Evolutionary conservation across 1,140 invertebrate species (phyloP).

Genomic region (Halesus radiatus): DNA sequence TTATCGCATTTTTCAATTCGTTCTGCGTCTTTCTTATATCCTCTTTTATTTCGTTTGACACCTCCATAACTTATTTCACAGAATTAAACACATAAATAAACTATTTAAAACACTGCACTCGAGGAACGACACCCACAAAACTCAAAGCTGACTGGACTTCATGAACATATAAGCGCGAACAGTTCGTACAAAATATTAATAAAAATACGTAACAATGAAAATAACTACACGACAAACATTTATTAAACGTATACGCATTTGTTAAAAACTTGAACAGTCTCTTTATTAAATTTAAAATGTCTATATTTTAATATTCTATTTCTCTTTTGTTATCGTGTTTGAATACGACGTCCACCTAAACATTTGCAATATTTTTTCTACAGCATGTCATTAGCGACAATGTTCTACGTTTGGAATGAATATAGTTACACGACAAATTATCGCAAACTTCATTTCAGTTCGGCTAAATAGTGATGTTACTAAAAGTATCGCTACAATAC

Average conservation of each 20-base stretch:
- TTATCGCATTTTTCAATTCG: slow-evolving; percentile 77
- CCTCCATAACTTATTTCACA: slow-evolving; percentile 69
- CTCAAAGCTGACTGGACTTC: slow-evolving; percentile 2
- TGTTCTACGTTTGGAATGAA: slow-evolving; percentile 38
- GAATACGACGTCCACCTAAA: slow-evolving; percentile 35
- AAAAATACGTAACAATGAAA: slow-evolving; percentile 52
- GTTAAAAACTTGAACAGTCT: slow-evolving; percentile 8
- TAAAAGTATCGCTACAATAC: too few species aligned
- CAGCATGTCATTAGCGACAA: slow-evolving; percentile 36
- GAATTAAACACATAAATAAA: slow-evolving; percentile 30
- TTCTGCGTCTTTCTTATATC: slow-evolving; percentile 75
- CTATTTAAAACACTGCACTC: slow-evolving; percentile 27
- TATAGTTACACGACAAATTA: slow-evolving; percentile 22
- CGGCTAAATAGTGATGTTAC: not conserved
- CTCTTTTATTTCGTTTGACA: slow-evolving; percentile 75
- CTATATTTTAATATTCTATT: slow-evolving; percentile 11
- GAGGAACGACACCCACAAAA: slow-evolving; percentile 38
- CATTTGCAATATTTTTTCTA: slow-evolving; percentile 43
- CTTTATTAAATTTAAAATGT: slow-evolving; percentile 14
- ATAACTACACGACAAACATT: slow-evolving; percentile 41
- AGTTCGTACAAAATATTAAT: slow-evolving; percentile 43
- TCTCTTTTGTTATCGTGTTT: slow-evolving; percentile 41
- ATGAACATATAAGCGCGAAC: slow-evolving; percentile 38
- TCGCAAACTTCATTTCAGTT: slow-evolving; percentile 32
- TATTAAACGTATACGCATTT: slow-evolving; percentile 9